Evolutionary conservation across 2,888 invertebrate species (phyloP).

Genomic region (Trissonchulus latispiculum): DNA sequence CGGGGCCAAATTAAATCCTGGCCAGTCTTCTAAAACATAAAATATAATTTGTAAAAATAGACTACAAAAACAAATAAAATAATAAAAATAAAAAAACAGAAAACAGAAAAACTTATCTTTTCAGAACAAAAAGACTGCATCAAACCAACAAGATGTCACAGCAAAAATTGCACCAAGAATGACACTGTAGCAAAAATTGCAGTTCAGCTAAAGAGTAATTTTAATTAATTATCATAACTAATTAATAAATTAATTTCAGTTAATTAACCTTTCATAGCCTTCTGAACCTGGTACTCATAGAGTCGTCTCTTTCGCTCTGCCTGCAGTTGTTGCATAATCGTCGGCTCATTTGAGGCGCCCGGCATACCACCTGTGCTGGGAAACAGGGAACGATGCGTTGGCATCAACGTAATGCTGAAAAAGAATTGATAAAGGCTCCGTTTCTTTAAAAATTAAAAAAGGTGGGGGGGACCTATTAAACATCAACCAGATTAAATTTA

Average conservation of each 20-base stretch:
- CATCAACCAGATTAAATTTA: too few species aligned
- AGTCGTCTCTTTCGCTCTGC: conserved; percentile 38
- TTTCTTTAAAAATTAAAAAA: too few species aligned
- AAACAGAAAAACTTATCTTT: neutral
- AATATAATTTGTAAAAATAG: too few species aligned
- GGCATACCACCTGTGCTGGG: neutral
- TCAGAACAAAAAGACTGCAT: neutral
- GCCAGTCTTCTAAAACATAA: conserved; percentile 39
- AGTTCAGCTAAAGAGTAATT: too few species aligned
- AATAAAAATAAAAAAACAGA: neutral
- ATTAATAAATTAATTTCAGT: too few species aligned
- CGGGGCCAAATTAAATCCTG: conserved; percentile 42
- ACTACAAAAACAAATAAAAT: too few species aligned
- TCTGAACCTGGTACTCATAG: conserved; percentile 36
- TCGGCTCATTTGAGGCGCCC: conserved; percentile 19
- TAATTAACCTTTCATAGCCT: neutral
- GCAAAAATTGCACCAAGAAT: too few species aligned
- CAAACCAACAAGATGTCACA: neutral
- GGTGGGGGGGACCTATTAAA: too few species aligned
- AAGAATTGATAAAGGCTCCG: too few species aligned
- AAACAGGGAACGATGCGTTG: neutral
- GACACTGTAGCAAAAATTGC: too few species aligned
- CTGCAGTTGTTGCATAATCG: conserved; percentile 45
- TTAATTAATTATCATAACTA: too few species aligned
- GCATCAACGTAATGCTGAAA: neutral